Evolutionary conservation across 2,888 invertebrate genomes (phyloP), one percentile per base, ranked within the genome.

Genomic region (Balanococcus diminutus): DNA sequence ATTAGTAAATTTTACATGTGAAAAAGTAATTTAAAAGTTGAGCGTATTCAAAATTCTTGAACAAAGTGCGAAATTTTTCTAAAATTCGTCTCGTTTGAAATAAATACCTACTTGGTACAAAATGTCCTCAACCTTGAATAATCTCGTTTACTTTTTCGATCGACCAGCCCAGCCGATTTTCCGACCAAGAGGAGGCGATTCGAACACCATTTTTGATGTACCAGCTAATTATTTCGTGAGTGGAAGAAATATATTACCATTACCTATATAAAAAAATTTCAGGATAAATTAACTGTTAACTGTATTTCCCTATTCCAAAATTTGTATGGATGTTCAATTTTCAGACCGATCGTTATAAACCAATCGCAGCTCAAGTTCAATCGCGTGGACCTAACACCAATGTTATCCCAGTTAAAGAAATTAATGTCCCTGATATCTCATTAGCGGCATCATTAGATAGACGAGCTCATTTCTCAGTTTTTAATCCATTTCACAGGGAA

Each of bases 111-210:
- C 67, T n/a, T 84, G 11, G 83, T 82, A 32, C 81, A 19, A 86
- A 39, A 82, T 82, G 82, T 31, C 82, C 4, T 28, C 82, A 82
- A 32, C n/a, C 9, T 11, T 46, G n/a, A 42, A 51, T 39, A 87
- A 88, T 31, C 83, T 94, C 14, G 90, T 94, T 88, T 90, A 93
- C 88, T 92, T 95, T 88, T 95, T 94, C 90, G 94, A 95, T 89
- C 93, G 95, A 56, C 95, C 95, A 11, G 91, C 92, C 87, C 95
- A 95, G 90, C 95, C 95, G 0, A 92, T 94, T 87, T 95, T 95
- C 90, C 92, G 94, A 91, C 93, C 93, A 87, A 96, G 95, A 90
- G 92, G 93, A 0, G 90, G 91, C 0, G 91, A 91, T 81, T 90
- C 92, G 0, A 88, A 88, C 25, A 88, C 88, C 1, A 91, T 92